phyloP scores from a whole-genome alignment of 1,140 invertebrate genomes.

The Dinothrombium tinctorium region DNA sequence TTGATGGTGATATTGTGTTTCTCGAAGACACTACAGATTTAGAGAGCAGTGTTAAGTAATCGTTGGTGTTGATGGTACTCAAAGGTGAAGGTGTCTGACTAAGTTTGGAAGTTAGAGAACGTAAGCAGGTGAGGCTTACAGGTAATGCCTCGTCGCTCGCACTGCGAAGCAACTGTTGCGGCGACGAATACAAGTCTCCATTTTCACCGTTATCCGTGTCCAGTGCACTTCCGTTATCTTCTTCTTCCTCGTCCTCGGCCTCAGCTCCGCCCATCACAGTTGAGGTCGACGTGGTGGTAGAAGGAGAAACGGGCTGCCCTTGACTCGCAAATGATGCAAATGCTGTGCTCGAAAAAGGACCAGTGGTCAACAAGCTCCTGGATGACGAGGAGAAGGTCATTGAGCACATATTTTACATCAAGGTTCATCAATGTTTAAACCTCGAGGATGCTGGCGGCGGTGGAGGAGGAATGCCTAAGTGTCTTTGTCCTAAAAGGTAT shows the following conservation, averaged over 20 bases:
- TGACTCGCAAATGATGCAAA: neutral
- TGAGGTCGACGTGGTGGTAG: constrained; percentile 23
- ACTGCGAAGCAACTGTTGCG: constrained; percentile 36
- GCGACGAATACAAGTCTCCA: constrained; percentile 7
- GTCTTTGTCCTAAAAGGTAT: neutral
- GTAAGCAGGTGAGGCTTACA: constrained; percentile 6
- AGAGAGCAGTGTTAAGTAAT: neutral
- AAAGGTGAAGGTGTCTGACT: neutral
- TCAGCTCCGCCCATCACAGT: constrained; percentile 14
- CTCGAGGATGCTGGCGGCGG: constrained; percentile 7
- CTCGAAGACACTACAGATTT: neutral
- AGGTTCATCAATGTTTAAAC: too few relatives aligned
- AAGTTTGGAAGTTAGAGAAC: neutral
- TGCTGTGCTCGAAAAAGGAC: neutral
- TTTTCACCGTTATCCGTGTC: constrained; percentile 7
- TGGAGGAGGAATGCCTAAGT: neutral
- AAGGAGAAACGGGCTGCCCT: constrained; percentile 21
- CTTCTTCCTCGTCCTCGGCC: constrained; percentile 58
- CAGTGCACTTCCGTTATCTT: constrained; percentile 19
- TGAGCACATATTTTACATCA: neutral
- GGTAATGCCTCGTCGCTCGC: constrained; percentile 59
- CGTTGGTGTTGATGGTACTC: neutral
- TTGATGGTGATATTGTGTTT: neutral
- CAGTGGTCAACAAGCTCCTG: neutral
- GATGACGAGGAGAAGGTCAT: neutral